Conservation (phyloP, 2,797 vertebrate species). For the Chelon labrosus region DNA sequence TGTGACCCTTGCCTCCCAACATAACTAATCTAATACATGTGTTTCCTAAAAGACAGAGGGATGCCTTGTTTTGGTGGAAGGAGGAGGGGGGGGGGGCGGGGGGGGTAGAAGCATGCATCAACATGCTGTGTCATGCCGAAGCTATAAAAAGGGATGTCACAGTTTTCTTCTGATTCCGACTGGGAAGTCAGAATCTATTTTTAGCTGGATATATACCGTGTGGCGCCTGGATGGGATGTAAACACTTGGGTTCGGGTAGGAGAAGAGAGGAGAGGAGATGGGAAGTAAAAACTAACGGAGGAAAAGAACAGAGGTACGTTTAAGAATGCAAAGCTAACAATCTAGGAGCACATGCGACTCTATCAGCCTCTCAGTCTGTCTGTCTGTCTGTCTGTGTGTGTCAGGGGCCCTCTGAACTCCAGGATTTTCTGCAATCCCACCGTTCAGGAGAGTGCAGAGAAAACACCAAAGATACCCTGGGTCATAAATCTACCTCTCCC, state of each 20-base stretch:
- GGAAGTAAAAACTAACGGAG: neutral
- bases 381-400: slow-evolving; percentile 26
- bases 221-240: slow-evolving; percentile 57
- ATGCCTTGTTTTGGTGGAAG: slow-evolving; percentile 72
- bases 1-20: slow-evolving; percentile 82
- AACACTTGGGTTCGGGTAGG: slow-evolving; percentile 53
- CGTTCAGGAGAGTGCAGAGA: slow-evolving; percentile 67
- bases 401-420: slow-evolving; percentile 55
- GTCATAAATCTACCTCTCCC: slow-evolving; percentile 68
- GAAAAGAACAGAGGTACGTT: slow-evolving; percentile 13
- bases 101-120: slow-evolving; percentile 48
- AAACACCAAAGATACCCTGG: slow-evolving; percentile 67
- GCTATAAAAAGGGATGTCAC: slow-evolving; percentile 82
- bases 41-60: slow-evolving; percentile 80
- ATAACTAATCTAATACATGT: slow-evolving; percentile 85
- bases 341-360: slow-evolving; percentile 4
- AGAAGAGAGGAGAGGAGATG: neutral
- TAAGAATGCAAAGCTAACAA: slow-evolving; percentile 29
- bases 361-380: slow-evolving; percentile 16
- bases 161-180: slow-evolving; percentile 74
- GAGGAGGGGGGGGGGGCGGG: slow-evolving; percentile 7
- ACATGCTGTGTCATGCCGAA: slow-evolving; percentile 81
- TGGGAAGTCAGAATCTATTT: slow-evolving; percentile 78
- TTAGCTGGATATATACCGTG: slow-evolving; percentile 73
- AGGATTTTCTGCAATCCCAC: slow-evolving; percentile 57